These are phyloP conservation scores for Ceyx melanurus DNA, from an alignment of 2,113 vertebrate species.

Conservation along the genomic window DNA sequence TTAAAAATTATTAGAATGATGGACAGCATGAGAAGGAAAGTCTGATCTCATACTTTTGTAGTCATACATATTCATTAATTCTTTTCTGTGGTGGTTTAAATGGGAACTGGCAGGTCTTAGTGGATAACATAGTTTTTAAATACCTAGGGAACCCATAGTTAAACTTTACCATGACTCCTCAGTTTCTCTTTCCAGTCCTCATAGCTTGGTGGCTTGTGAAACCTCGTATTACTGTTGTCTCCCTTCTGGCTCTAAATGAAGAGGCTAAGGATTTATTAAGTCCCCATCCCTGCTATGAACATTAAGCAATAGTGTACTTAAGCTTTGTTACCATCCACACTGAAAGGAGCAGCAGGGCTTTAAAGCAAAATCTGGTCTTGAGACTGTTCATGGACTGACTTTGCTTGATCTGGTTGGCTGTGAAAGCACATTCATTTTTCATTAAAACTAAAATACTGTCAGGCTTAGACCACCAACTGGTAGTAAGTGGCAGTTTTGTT, in stretches of 20 bases:
- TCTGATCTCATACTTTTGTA: neutral
- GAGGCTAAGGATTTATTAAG: neutral
- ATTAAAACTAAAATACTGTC: neutral
- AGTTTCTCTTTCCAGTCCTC: neutral
- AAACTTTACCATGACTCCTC: neutral
- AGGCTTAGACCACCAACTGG: neutral
- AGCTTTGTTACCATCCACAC: neutral
- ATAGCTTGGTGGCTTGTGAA: neutral
- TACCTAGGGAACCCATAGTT: neutral
- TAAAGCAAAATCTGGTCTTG: neutral
- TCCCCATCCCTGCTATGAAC: rapidly evolving
- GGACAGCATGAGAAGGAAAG: neutral
- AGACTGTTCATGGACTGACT: neutral
- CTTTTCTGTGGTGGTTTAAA: neutral
- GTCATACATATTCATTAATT: neutral
- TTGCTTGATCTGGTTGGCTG: neutral
- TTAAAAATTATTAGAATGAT: neutral
- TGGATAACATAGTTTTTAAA: neutral
- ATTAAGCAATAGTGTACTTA: neutral
- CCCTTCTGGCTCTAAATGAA: neutral
- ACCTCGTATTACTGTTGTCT: neutral
- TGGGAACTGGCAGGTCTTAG: neutral
- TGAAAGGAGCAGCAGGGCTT: neutral
- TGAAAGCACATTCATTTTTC: conserved; percentile 6
- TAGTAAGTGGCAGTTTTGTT: neutral